Evolutionary conservation across 2,113 vertebrate species (phyloP), one percentile per base, ranked within the genome.

Genomic region (Ascaphus truei): DNA sequence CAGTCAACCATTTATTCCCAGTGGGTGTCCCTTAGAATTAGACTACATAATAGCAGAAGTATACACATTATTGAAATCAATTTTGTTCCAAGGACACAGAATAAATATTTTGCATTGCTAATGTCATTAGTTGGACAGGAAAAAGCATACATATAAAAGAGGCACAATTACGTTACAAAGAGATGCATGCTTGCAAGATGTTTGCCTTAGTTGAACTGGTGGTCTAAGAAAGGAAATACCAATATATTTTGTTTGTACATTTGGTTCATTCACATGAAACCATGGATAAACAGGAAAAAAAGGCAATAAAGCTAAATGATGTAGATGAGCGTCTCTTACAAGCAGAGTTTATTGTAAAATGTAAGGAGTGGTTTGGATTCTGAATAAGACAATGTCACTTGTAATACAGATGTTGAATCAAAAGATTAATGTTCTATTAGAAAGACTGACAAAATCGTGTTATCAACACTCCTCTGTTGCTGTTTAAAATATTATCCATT

Each of bases 131-230:
- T 30, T 30, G 27, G 48, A 34, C 65, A 45, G 56, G 27, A 10
- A 31, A n/a, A 26, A 20, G 16, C 31, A 7, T 11, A 33, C 16
- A n/a, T 31, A 33, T 58, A 7, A 33, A 37, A 41, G 33, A 33
- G 12, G 8, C 12, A 16, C 36, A 31, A 5, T 13, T 52, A 15
- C n/a, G n/a, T n/a, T n/a, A n/a, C n/a, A 7, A 31, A 26, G 52
- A 22, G 9, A 30, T 26, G 51, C 10, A 51, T 69, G 66, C 43
- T 60, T 5, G n/a, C 56, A 69, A 69, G 66, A 69, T 61, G 66
- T 69, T 69, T 31, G 66, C 66, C 66, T 69, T 18, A 59, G 12
- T 39, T 69, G 66, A 69, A 69, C 66, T 31, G 33, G 45, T 41
- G 22, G 27, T 27, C 55, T 23, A 5, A 23, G 25, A 60, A 27